Base-by-base conservation (phyloP, 2,797 vertebrate species). In the Adrianichthys oophorus region DNA sequence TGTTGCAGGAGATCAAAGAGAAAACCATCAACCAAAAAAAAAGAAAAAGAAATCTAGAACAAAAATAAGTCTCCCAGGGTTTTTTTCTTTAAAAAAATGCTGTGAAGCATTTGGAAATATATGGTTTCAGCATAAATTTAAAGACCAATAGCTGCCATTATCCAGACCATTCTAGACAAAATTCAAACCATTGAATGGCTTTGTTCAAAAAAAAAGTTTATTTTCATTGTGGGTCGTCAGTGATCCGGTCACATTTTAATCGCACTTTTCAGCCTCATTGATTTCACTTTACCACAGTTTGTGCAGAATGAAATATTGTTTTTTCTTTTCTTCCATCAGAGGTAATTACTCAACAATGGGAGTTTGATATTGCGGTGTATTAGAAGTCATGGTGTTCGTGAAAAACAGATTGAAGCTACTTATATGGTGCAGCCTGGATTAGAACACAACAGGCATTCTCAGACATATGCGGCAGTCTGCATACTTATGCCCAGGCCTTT, bases 261-360 rank as follows among this genome's bases (percentile, higher is more conserved):
- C 76, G 76, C 72, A 67, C 80, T 62, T 83, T 89, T 85, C 79
- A 78, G 74, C 67, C 70, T 83, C 77, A 89, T 89, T 84, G 87
- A 90, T 90, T 90, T 88, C 81, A 87, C 70, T 87, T 90, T 87
- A 87, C 74, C 75, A 62, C 78, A 82, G 76, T 88, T 79, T 84
- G 79, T 68, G 74, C 65, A 67, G 80, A 85, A 85, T 84, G 68
- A 79, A 83, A 77, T 78, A 69, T 72, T 85, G 61, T 74, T 85
- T 54, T 80, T 85, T 82, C 70, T 66, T 72, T 62, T 15, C 19
- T 56, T 65, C 64, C 73, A 78, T 84, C 80, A 72, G 75, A 50
- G 60, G 73, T 85, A 85, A 89, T 90, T 88, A 89, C 74, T 65
- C 56, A 63, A 76, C 82, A 82, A 83, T 67, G 40, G 56, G 29